Percentiles rank a stretch among this genome's conserved stretches.
Conservation (phyloP, 2,888 invertebrate genomes). For the Drosophila birchii region DNA sequence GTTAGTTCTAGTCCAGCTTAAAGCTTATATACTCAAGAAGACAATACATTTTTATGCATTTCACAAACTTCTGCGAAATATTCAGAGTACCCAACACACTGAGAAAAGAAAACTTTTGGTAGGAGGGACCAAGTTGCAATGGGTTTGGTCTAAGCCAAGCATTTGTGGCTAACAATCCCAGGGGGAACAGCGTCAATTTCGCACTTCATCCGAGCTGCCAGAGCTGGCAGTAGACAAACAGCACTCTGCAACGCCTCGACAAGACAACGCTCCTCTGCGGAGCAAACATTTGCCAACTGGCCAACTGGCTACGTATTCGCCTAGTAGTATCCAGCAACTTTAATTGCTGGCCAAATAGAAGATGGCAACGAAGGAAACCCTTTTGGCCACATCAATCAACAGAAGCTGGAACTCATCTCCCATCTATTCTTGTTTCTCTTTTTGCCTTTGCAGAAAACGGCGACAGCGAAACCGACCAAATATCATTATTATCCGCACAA, state of each 20-base stretch:
- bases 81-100: too few species aligned
- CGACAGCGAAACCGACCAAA: conserved; percentile 94
- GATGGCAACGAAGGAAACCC: conserved; percentile 20
- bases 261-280: conserved; percentile 16
- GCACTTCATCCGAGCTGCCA: conserved; percentile 48
- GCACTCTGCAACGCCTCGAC: conserved; percentile 36
- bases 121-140: not conserved
- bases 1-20: not conserved
- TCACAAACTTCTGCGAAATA: conserved; percentile 14
- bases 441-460: conserved; percentile 88
- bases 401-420: conserved; percentile 17
- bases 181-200: conserved; percentile 57
- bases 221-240: conserved; percentile 50
- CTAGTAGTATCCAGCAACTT: conserved; percentile 13
- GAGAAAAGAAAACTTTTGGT: conserved; percentile 12
- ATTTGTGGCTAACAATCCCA: conserved; percentile 3
- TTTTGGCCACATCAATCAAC: conserved; percentile 43
- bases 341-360: conserved; percentile 43
- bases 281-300: conserved; percentile 28
- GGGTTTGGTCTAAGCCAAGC: not conserved
- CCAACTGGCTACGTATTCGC: not conserved
- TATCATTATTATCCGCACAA: conserved; percentile 97
- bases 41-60: not conserved
- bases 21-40: not conserved
- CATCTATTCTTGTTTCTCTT: conserved; percentile 27